Evolutionary conservation across 2,797 vertebrate genomes (phyloP).

Genomic region (Calcarius lapponicus): DNA sequence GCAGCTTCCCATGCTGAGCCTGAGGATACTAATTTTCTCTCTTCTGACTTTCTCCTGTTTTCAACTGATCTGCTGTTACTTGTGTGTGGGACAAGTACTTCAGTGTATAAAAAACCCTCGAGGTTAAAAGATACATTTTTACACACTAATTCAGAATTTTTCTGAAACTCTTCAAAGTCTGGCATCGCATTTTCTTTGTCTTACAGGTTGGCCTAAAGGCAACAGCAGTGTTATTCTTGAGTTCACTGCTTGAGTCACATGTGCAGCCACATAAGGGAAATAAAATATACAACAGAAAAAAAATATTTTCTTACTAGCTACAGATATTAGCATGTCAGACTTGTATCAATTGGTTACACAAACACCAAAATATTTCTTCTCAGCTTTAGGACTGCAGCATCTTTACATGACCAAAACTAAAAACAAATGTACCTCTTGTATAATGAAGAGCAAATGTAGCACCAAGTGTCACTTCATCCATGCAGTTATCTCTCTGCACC

Average conservation of each 20-base stretch:
- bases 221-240: neutral
- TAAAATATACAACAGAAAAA: neutral
- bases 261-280: neutral
- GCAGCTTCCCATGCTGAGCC: neutral
- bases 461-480: neutral
- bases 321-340: neutral
- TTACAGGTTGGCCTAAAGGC: neutral
- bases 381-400: neutral
- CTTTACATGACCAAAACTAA: neutral
- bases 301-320: neutral
- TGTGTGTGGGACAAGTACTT: neutral
- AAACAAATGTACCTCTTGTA: neutral
- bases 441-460: neutral
- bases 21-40: neutral
- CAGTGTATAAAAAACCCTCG: neutral
- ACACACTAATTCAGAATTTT: neutral
- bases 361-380: neutral
- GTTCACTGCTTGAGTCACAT: neutral
- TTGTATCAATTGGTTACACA: neutral
- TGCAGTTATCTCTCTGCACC: neutral
- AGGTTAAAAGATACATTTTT: neutral
- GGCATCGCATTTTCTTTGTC: neutral
- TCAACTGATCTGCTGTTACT: neutral
- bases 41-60: neutral
- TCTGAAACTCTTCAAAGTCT: neutral